phyloP scores from a whole-genome alignment of 1,140 invertebrate genomes.

The Drosophila neocordata region DNA sequence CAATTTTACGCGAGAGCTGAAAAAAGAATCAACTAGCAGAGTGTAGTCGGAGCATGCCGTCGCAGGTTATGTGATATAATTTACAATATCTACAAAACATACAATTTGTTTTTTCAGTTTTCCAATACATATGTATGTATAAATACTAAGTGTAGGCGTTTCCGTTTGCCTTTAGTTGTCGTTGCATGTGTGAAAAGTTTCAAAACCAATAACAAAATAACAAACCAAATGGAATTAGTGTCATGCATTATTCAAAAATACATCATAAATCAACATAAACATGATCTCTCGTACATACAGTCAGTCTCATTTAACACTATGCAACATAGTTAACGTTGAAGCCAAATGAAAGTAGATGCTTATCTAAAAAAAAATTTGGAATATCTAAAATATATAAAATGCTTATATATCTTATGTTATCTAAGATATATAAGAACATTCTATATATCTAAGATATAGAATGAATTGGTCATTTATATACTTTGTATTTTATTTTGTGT shows the following conservation, averaged over 20 bases:
- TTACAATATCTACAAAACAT: not conserved
- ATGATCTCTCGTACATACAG: constrained; percentile 34
- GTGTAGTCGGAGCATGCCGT: constrained; percentile 71
- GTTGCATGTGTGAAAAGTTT: constrained; percentile 49
- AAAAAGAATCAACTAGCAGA: constrained; percentile 46
- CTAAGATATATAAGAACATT: no score
- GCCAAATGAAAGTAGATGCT: not conserved
- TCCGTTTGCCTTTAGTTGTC: constrained; percentile 39
- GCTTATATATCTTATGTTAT: no score
- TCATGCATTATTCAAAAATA: constrained; percentile 42
- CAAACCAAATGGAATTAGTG: constrained; percentile 41
- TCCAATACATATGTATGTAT: not conserved
- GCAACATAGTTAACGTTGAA: not conserved
- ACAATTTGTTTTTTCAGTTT: constrained; percentile 16
- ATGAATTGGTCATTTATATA: no score
- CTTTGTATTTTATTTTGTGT: no score
- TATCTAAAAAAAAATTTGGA: no score
- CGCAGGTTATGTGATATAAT: constrained; percentile 60
- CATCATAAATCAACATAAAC: constrained; percentile 26
- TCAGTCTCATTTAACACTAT: not conserved
- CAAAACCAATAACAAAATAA: no score
- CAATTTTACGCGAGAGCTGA: constrained; percentile 58
- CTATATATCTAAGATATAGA: no score
- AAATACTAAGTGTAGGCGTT: constrained; percentile 41
- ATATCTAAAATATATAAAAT: no score